Conservation (phyloP, 2,113 vertebrate species). For the Manacus vitellinus region DNA sequence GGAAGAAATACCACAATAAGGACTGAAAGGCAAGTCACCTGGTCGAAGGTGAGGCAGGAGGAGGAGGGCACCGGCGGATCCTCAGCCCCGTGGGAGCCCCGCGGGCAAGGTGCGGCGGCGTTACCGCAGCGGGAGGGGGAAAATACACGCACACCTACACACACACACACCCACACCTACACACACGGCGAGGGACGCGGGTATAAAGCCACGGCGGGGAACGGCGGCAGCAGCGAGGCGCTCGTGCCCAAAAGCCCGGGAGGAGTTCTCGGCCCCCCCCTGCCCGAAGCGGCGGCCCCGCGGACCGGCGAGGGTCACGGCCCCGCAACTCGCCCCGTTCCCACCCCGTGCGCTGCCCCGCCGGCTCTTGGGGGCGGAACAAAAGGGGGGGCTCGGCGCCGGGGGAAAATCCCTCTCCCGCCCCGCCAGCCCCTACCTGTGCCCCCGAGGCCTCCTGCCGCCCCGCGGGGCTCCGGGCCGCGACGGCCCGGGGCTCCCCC, state of each 20-base stretch:
- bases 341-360: background rate
- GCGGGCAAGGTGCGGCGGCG: background rate
- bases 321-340: background rate
- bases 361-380: background rate
- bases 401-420: background rate
- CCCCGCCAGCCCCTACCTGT: background rate
- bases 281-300: background rate
- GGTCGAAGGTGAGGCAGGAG: background rate
- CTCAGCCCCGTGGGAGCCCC: background rate
- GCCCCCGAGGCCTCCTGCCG: background rate
- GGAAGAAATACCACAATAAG: accelerated
- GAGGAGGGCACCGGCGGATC: background rate
- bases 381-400: too few species aligned
- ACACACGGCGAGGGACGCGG: accelerated
- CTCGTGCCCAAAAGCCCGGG: background rate
- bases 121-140: background rate
- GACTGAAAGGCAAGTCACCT: background rate
- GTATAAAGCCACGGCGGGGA: accelerated
- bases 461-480: background rate
- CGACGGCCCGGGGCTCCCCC: background rate
- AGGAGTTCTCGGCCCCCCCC: background rate
- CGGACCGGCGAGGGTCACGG: background rate
- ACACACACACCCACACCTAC: accelerated
- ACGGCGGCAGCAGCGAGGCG: background rate
- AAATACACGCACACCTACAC: background rate